Base-by-base conservation (phyloP, 2,797 vertebrate species). In the Melanotaenia boesemani region DNA sequence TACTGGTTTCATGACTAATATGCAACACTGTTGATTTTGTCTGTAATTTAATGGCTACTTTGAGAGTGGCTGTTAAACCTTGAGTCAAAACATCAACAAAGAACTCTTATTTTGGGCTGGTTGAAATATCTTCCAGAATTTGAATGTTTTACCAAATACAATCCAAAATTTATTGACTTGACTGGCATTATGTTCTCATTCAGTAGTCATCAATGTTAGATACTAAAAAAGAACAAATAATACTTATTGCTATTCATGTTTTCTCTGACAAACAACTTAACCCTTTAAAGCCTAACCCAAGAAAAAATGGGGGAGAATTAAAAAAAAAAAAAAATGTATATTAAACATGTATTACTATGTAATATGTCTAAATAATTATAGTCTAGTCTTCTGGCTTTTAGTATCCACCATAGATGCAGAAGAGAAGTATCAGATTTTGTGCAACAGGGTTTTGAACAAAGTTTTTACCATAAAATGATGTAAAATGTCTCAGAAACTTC, bases 191-290 rank as follows among this genome's bases (percentile, higher is more conserved):
- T 39, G 3, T 48, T 48, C 3, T 44, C 20, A 74, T 79, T 82
- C 62, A 63, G 30, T 18, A 6, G 7, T 10, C 73, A 82, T 86
- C 84, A 82, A 84, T 91, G 79, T 56, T 74, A 70, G 13, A 80
- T 46, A 67, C 65, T 18, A 58, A 62, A 30, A 66, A 70, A 77
- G 67, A 44, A 44, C 76, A 58, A 67, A 55, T 67, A 26, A 64
- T 75, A 56, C 39, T 65, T 24, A 36, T 12, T 6, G 2, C 26
- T 13, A 9, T 15, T 18, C 9, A 41, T 1, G 34, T 48, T 44
- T 5, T 32, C 32, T 32, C 32, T 32, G 32, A 32, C 32, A 32
- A 32, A 32, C 32, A 32, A 5, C 41, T 13, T 44, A 1, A 44
- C 5, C 1, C 41, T 44, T 44, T 13, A 16, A 16, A 15, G 15